A percentile compares a stretch with the other conserved stretches of the same genome.
Conservation (phyloP, 2,113 vertebrate genomes). For the Anoura caudifer region DNA sequence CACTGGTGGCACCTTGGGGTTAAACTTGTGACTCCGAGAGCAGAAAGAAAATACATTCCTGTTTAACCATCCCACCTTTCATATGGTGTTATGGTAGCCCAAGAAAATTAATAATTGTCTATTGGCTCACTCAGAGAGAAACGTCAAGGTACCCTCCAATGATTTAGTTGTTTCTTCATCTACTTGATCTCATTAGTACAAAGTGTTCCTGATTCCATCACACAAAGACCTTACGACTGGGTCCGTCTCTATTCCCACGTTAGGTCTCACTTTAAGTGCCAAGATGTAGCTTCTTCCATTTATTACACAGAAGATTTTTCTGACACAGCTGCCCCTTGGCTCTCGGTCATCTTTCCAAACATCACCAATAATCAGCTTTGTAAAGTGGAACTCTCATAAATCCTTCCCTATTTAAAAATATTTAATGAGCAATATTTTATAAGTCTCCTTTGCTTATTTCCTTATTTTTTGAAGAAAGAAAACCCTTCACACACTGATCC, state of each 20-base stretch:
- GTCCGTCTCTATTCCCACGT: not conserved
- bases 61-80: not conserved
- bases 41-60: not conserved
- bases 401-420: not conserved
- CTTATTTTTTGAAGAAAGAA: not conserved
- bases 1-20: not conserved
- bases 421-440: not conserved
- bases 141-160: not conserved
- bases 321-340: not conserved
- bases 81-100: not conserved
- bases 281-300: not conserved
- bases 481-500: not conserved
- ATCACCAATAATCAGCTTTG: not conserved
- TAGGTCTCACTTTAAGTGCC: not conserved
- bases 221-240: rapidly evolving
- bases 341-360: not conserved
- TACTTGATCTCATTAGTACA: not conserved
- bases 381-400: not conserved
- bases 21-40: not conserved
- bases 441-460: not conserved
- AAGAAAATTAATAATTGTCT: not conserved
- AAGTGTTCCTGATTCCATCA: not conserved
- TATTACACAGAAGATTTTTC: not conserved
- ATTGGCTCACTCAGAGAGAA: not conserved
- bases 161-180: not conserved